Conservation (phyloP, 2,797 vertebrate species). For the Melanotaenia maccullochi region DNA sequence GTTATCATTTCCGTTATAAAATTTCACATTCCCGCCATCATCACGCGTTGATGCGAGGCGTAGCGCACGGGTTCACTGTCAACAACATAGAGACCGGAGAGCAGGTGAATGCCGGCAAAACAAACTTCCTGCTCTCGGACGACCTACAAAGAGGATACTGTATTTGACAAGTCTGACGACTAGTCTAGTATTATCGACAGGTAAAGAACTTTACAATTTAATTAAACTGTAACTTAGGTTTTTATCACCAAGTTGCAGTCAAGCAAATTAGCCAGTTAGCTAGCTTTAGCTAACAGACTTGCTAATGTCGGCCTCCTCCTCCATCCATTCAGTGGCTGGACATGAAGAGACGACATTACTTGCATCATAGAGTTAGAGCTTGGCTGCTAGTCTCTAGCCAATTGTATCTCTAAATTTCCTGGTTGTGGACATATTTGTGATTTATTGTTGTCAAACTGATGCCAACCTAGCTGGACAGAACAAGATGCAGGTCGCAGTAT, state of each 20-base stretch:
- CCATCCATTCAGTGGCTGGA: slow-evolving; percentile 66
- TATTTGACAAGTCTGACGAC: slow-evolving; percentile 30
- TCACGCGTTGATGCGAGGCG: slow-evolving; percentile 68
- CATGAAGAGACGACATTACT: slow-evolving; percentile 46
- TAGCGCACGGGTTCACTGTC: slow-evolving; percentile 71
- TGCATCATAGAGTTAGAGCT: slow-evolving; percentile 3
- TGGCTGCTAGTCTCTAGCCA: neutral
- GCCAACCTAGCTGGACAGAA: neutral
- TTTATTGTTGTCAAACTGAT: neutral
- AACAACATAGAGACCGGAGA: slow-evolving; percentile 70
- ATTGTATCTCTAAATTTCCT: neutral
- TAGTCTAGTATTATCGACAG: slow-evolving; percentile 35
- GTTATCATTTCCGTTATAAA: slow-evolving; percentile 77
- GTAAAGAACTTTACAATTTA: slow-evolving; percentile 43
- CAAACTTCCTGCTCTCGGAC: slow-evolving; percentile 49
- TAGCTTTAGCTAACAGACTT: slow-evolving; percentile 57
- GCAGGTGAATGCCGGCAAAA: slow-evolving; percentile 81
- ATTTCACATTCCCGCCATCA: slow-evolving; percentile 87
- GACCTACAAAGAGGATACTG: slow-evolving; percentile 12
- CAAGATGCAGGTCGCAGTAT: neutral
- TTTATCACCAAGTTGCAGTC: slow-evolving; percentile 67
- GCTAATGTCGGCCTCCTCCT: slow-evolving; percentile 77
- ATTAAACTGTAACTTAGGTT: slow-evolving; percentile 16
- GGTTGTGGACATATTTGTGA: neutral
- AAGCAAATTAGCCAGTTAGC: slow-evolving; percentile 75